These are phyloP conservation scores for Ellobius talpinus DNA, from an alignment of 2,113 vertebrate species.

Conservation along the genomic window DNA sequence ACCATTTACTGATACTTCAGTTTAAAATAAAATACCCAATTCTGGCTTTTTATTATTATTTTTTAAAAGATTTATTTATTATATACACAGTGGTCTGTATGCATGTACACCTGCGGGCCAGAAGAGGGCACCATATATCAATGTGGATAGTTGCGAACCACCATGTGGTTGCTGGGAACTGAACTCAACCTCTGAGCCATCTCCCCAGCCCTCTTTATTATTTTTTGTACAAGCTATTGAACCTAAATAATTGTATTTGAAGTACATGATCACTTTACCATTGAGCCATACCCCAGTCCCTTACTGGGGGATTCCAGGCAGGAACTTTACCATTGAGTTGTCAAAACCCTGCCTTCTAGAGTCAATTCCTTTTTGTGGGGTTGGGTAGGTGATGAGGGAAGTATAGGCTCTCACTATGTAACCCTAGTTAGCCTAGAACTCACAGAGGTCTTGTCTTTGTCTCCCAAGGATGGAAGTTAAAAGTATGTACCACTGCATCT, in stretches of 20 bases:
- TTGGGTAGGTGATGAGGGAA: not conserved
- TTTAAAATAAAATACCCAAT: not conserved
- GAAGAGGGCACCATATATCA: no score
- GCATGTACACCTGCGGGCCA: no score
- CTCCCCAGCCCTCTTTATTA: no score
- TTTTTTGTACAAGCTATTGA: not conserved
- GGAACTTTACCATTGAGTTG: not conserved
- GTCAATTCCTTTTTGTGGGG: not conserved
- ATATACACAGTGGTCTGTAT: no score
- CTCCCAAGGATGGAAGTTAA: not conserved
- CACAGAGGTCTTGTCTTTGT: not conserved
- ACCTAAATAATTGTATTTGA: not conserved
- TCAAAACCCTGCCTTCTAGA: not conserved
- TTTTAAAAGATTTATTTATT: no score
- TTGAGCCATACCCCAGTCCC: no score
- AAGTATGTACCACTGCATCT: no score
- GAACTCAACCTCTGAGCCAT: no score
- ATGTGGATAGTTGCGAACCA: no score
- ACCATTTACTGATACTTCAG: not conserved
- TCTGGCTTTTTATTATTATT: not conserved
- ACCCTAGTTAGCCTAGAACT: not conserved
- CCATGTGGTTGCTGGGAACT: no score
- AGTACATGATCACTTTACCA: not conserved
- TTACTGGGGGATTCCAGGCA: no score
- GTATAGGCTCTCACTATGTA: not conserved